phyloP scores from a whole-genome alignment of 2,888 invertebrate genomes.

The Hirtodrosophila cameraria region DNA sequence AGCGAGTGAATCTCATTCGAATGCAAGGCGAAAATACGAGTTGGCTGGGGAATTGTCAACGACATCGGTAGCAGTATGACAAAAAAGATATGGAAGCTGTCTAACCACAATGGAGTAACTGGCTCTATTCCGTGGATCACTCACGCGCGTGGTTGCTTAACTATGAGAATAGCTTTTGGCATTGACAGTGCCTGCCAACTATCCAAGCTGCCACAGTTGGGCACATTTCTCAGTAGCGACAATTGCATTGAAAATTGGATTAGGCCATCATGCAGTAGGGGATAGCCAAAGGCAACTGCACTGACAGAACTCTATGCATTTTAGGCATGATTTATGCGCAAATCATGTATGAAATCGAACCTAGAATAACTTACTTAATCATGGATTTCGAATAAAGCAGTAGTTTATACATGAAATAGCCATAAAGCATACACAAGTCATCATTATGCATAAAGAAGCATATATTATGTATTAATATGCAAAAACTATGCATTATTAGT shows the following conservation, averaged over 20 bases:
- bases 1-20: slow-evolving; percentile 17
- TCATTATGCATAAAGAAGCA: too few species aligned
- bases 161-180: slow-evolving; percentile 28
- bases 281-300: slow-evolving; percentile 62
- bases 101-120: slow-evolving; percentile 63
- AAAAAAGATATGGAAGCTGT: slow-evolving; percentile 38
- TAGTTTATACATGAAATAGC: too few species aligned
- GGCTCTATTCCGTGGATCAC: slow-evolving; percentile 40
- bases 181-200: slow-evolving; percentile 6
- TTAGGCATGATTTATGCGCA: too few species aligned
- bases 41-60: slow-evolving; percentile 50
- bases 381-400: too few species aligned
- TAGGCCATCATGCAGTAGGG: slow-evolving; percentile 55
- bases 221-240: slow-evolving; percentile 60
- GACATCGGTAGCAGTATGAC: slow-evolving; percentile 3
- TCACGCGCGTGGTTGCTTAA: slow-evolving; percentile 30
- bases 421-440: too few species aligned
- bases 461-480: too few species aligned
- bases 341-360: too few species aligned
- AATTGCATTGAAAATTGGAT: slow-evolving; percentile 78
- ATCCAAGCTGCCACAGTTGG: not conserved
- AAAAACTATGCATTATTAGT: too few species aligned
- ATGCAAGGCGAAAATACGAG: slow-evolving; percentile 40
- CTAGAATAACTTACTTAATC: too few species aligned
- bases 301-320: too few species aligned